Evolutionary conservation across 1,140 invertebrate species (phyloP), one percentile per base, ranked within the genome.

Genomic region (Gonioctena quinquepunctata): DNA sequence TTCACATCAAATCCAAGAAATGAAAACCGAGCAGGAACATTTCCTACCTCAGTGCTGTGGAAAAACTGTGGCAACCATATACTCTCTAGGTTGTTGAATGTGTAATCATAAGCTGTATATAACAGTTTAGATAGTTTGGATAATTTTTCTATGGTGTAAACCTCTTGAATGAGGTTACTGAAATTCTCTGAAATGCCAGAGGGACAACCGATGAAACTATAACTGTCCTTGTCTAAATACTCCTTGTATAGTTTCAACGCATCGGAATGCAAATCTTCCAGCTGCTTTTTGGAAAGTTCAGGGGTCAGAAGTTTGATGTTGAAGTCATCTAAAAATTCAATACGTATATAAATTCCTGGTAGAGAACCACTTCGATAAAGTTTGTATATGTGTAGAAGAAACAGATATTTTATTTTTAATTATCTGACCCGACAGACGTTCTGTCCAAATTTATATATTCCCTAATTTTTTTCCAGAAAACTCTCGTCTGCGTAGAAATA

Each of bases 61-160:
- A 94, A 89, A 84, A 95, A 96, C 73, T 90, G 86, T 23, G 92
- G 91, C 66, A 93, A 85, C 83, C 92, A 92, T 69, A 89, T 88
- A 70, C 89, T 89, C 82, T 95, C 93, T 67, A 96, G 84, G 1
- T 91, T 79, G 28, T 88, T 86, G 80, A 93, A 93, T 2, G 91
- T 91, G 84, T 93, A 89, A 79, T 95, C 91, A 80, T 94, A 94
- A 0, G 94, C 93, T 84, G 93, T 88, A 80, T 92, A 95, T 13
- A 95, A 80, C 1, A 93, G 91, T 66, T 90, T 86, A 26, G 92
- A 93, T 19, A 91, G 94, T 80, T 93, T 87, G 42, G 50, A 28
- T 94, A 85, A 27, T 78, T 92, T 91, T 22, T 90, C 88, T 23
- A 94, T 87, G 77, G 88, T 89, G 67, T 89, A 86, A 19, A 88